Evolutionary conservation across 2,888 invertebrate species (phyloP).

Genomic region (Scaptomyza parva): DNA sequence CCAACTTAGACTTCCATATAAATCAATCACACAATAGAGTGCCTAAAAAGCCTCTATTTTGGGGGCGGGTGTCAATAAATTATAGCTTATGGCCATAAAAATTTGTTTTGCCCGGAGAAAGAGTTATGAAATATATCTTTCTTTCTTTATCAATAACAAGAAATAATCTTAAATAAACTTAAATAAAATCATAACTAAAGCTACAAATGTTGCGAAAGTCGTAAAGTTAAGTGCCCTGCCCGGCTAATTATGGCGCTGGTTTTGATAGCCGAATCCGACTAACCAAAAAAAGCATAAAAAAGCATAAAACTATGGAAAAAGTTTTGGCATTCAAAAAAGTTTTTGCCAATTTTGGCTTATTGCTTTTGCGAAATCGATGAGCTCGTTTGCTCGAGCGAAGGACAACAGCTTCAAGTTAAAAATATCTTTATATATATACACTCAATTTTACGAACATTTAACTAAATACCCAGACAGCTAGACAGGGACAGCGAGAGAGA

Average conservation of each 20-base stretch:
- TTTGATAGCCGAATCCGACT: conserved; percentile 2
- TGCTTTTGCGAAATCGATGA: conserved; percentile 63
- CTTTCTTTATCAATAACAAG: neutral
- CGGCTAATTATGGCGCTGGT: conserved; percentile 51
- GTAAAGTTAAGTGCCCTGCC: conserved; percentile 60
- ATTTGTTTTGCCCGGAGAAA: neutral
- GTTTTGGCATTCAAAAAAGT: conserved; percentile 71
- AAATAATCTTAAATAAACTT: neutral
- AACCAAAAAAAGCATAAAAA: conserved; percentile 10
- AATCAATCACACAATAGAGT: conserved; percentile 34
- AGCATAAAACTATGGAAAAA: conserved; percentile 53
- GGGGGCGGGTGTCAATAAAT: conserved; percentile 23
- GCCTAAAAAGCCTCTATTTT: conserved; percentile 12
- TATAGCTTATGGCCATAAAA: conserved; percentile 1
- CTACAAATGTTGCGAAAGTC: conserved; percentile 60
- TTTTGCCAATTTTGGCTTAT: conserved; percentile 62
- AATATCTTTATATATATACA: conserved; percentile 49
- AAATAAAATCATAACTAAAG: neutral
- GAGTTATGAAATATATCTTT: conserved; percentile 1
- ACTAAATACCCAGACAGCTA: conserved; percentile 64
- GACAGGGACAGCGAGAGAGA: neutral
- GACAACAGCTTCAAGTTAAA: conserved; percentile 43
- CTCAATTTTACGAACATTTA: conserved; percentile 77
- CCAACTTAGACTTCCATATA: conserved; percentile 10
- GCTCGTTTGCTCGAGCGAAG: neutral